Conservation (phyloP, 2,888 invertebrate genomes). For the Notodonta dromedarius region DNA sequence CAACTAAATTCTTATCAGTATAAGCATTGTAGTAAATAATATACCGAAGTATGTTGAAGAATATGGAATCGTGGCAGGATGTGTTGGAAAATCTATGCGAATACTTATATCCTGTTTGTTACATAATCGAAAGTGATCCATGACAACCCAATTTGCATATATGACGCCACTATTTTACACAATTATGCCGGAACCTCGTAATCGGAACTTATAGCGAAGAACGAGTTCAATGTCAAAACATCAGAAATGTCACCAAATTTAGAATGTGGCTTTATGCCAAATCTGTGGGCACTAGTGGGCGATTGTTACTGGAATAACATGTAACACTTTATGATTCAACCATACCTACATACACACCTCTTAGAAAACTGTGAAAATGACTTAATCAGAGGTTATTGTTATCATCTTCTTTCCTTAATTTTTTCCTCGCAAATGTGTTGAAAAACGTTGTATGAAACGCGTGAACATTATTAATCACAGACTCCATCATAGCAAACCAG, state of each 20-base stretch:
- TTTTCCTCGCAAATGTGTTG: no score
- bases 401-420: neutral
- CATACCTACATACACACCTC: neutral
- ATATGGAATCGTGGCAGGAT: neutral
- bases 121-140: conserved; percentile 49
- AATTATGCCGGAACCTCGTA: conserved; percentile 11
- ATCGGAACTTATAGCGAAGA: conserved; percentile 5
- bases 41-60: no score
- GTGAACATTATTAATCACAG: no score
- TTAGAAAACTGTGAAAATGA: neutral
- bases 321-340: neutral
- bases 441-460: no score
- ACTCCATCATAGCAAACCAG: no score
- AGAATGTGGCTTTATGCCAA: conserved; percentile 12
- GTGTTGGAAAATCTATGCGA: conserved; percentile 5
- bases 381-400: neutral
- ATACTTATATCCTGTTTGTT: conserved; percentile 25
- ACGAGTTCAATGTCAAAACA: conserved; percentile 12
- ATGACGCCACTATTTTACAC: conserved; percentile 47
- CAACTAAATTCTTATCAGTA: no score
- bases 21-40: no score
- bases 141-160: conserved; percentile 49
- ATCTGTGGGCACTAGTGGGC: conserved; percentile 6
- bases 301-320: neutral
- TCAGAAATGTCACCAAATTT: conserved; percentile 10